Percentiles rank a stretch among this genome's conserved stretches.
Conservation (phyloP, 2,888 invertebrate genomes). For the Rugalucina vietnamica region DNA sequence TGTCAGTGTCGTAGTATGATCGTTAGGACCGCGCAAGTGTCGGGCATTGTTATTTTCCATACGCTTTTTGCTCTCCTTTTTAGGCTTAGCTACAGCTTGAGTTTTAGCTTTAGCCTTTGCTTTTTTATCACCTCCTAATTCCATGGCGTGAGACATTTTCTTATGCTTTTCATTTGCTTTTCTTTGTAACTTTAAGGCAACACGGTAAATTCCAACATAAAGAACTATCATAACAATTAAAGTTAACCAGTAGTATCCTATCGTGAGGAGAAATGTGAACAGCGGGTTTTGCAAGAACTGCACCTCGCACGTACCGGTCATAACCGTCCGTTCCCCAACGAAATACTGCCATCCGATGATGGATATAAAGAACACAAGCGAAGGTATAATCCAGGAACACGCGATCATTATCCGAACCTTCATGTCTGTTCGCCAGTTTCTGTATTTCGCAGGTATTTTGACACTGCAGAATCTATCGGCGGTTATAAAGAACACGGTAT, state of each 20-base stretch:
- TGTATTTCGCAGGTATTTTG: constrained; percentile 98
- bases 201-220: constrained; percentile 98
- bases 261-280: constrained; percentile 98
- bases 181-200: constrained; percentile 98
- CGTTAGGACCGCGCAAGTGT: constrained; percentile 54
- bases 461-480: constrained; percentile 99
- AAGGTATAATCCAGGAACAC: constrained; percentile 98
- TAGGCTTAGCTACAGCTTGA: constrained; percentile 20
- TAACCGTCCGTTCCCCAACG: constrained; percentile 94
- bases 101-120: constrained; percentile 53
- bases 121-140: constrained; percentile 81
- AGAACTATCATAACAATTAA: constrained; percentile 96
- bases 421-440: constrained; percentile 97
- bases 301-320: constrained; percentile 95
- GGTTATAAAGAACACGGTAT: constrained; percentile 98
- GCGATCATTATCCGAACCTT: constrained; percentile 98
- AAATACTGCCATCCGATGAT: constrained; percentile 99
- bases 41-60: constrained; percentile 67
- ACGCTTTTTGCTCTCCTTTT: constrained; percentile 57
- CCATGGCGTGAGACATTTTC: constrained; percentile 86
- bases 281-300: constrained; percentile 98
- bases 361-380: constrained; percentile 97
- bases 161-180: constrained; percentile 98
- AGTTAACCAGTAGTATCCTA: constrained; percentile 99
- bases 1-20: constrained; percentile 61